Evolutionary conservation across 1,140 invertebrate genomes (phyloP).

Genomic region (Zaprionus ornatus): DNA sequence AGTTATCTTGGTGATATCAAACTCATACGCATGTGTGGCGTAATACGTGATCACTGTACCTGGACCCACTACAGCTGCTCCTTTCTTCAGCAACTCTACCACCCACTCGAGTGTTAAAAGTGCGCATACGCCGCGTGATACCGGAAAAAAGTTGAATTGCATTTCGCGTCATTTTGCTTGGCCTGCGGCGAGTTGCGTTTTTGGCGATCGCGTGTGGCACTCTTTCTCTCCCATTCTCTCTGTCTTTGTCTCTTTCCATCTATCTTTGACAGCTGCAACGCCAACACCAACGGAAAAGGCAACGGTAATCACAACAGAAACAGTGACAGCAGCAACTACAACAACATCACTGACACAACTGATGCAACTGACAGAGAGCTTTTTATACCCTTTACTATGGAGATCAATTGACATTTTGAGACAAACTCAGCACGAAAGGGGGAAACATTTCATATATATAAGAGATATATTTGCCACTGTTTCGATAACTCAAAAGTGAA

Average conservation of each 20-base stretch:
- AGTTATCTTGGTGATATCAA: not conserved
- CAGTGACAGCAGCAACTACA: not conserved
- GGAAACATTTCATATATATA: not conserved
- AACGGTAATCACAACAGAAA: constrained; percentile 30
- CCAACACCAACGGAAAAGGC: constrained; percentile 4
- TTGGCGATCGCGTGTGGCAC: constrained; percentile 55
- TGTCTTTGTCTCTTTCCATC: not conserved
- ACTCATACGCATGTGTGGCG: not conserved
- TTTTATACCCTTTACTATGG: constrained; percentile 30
- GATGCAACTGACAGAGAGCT: constrained; percentile 32
- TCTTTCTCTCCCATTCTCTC: not conserved
- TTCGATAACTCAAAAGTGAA: not conserved
- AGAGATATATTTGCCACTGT: not conserved
- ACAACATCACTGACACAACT: constrained; percentile 8
- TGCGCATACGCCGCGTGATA: constrained; percentile 60
- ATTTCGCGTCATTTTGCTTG: constrained; percentile 36
- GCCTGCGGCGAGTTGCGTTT: constrained; percentile 15
- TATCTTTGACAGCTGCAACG: constrained; percentile 23
- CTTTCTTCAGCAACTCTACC: constrained; percentile 17
- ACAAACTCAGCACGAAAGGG: not conserved
- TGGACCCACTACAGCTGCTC: not conserved
- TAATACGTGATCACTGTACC: constrained; percentile 13
- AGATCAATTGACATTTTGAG: not conserved
- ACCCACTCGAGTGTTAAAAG: constrained; percentile 46
- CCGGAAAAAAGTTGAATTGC: constrained; percentile 46